Evolutionary conservation across 2,113 vertebrate genomes (phyloP), one percentile per base, ranked within the genome.

Genomic region (Himantopus leucocephalus): DNA sequence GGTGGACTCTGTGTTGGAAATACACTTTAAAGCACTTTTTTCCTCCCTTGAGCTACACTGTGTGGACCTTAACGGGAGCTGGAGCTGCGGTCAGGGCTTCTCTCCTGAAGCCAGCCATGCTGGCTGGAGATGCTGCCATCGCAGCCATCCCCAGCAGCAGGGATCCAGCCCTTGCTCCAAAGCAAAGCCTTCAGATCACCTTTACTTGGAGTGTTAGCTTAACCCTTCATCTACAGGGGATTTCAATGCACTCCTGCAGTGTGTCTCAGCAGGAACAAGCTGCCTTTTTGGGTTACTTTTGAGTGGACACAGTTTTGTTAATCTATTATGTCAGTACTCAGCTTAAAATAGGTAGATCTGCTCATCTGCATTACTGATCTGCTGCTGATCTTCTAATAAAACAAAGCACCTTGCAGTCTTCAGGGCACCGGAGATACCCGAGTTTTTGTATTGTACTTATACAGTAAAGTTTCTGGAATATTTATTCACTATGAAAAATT

Each of bases 141-240:
- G 35, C 35, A 35, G 35, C 35, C 35, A 35, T 35, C 35, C 35
- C 35, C 35, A 35, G 35, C 35, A 72, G 39, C 59, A 63, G 37
- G 21, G 34, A 21, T 12, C 32, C 2, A 0, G 12, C 19, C 55
- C 59, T 52, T 34, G 58, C 12, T 73, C 48, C 67, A 73, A 22
- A 66, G 63, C 34, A 70, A 66, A 66, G 26, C 34, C 35, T 91
- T 34, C 72, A 43, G 41, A 24, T 18, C 56, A 22, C 19, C 37
- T 39, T 53, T 32, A 21, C 26, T 53, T 23, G 0, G 1, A 18
- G 14, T 2, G 1, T 26, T 20, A 71, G 15, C 26, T 32, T 45
- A 91, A 60, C 56, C 16, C 35, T 66, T 66, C 5, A 3, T 30
- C 37, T 48, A 39, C 72, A 47, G 41, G 6, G 32, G 17, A 60